Base-by-base conservation (phyloP, 2,797 vertebrate genomes). In the Ibycter americanus region DNA sequence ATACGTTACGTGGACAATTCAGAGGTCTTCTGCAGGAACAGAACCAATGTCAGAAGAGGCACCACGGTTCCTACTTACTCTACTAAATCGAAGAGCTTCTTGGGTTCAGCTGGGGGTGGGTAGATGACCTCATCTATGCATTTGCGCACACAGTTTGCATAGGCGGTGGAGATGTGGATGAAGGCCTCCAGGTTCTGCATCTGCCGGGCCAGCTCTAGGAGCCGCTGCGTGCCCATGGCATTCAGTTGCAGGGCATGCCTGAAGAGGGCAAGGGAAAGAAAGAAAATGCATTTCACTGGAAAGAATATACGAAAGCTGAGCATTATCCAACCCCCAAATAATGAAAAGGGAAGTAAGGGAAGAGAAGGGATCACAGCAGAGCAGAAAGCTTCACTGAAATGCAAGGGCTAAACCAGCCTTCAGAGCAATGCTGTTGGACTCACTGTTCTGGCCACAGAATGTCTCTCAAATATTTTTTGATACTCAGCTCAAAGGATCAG, bases 111-210 rank as follows among this genome's bases (percentile, higher is more conserved):
- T 0, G 99, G 98, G 11, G 99, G 99, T 0, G 99, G 98, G 94
- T 99, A 99, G 97, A 99, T 98, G 97, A 99, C 94, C 97, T 99
- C 99, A 7, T 99, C 99, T 36, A 99, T 99, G 98, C 99, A 98
- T 68, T 97, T 98, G 92, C 99, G 98, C 97, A 99, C 98, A 78
- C 99, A 99, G 97, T 99, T 99, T 95, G 99, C 98, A 91, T 99
- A 99, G 97, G 99, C 99, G 1, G 99, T 99, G 94, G 99, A 99
- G 98, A 99, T 97, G 96, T 99, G 99, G 87, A 99, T 97, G 97
- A 99, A 99, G 97, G 98, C 99, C 94, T 99, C 98, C 0, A 99
- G 98, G 87, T 98, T 98, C 62, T 98, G 98, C 99, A 99, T 99
- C 98, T 98, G 98, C 85, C 97, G 98, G 32, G 99, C 99, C 98